Percentiles rank a stretch among this genome's conserved stretches.
Conservation (phyloP, 2,797 vertebrate species). For the Sebastes vulpes region DNA sequence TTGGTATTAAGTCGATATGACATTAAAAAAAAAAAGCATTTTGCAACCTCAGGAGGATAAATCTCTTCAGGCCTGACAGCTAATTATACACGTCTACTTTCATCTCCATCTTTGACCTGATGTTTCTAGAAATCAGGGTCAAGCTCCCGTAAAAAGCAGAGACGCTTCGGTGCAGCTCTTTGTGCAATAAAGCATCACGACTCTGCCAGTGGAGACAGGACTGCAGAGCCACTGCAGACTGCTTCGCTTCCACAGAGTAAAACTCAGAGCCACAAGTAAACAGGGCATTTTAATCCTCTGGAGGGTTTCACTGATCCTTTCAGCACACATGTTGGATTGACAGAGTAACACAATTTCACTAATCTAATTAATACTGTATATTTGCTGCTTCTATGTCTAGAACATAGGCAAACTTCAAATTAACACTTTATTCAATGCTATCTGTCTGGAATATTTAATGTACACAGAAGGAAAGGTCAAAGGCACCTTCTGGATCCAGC, state of each 20-base stretch:
- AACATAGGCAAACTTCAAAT: not conserved
- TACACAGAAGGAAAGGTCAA: not conserved
- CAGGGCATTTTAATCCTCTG: slow-evolving; percentile 18
- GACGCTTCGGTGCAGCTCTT: slow-evolving; percentile 26
- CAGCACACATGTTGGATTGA: not conserved
- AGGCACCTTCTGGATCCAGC: slow-evolving; percentile 96
- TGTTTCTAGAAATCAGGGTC: slow-evolving; percentile 54
- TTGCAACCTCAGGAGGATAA: slow-evolving; percentile 19
- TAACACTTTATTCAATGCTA: not conserved
- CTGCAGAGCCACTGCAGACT: slow-evolving; percentile 68
- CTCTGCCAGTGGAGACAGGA: slow-evolving; percentile 36
- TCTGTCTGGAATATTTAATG: slow-evolving; percentile 8
- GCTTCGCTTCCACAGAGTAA: slow-evolving; percentile 33
- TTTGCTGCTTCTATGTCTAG: not conserved
- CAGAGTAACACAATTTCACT: not conserved
- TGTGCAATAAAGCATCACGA: slow-evolving; percentile 48
- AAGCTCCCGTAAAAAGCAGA: slow-evolving; percentile 31
- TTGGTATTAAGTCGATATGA: not conserved
- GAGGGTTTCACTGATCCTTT: not conserved
- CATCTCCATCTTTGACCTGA: slow-evolving; percentile 53
- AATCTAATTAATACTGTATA: not conserved
- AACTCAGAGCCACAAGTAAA: slow-evolving; percentile 7
- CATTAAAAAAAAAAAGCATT: not conserved
- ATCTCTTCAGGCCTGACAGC: slow-evolving; percentile 33
- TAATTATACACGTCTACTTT: slow-evolving; percentile 63